These are phyloP conservation scores for Eulemur rubriventer DNA, from an alignment of 2,797 vertebrate genomes.

Conservation along the genomic window DNA sequence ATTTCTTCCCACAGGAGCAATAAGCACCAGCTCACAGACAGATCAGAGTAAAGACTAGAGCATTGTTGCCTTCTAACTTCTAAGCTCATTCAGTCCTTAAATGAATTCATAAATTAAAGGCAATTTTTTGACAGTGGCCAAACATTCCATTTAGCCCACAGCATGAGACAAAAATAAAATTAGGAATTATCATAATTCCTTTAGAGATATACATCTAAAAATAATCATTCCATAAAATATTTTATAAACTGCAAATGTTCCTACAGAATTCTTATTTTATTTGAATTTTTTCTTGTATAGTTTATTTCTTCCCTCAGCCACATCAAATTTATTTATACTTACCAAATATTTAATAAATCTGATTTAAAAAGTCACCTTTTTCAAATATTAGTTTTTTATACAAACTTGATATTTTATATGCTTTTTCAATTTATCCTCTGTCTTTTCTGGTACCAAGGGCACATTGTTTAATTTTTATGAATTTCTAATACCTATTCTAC, in stretches of 20 bases:
- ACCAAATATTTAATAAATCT: not conserved
- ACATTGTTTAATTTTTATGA: not conserved
- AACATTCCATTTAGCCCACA: not conserved
- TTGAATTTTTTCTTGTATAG: not conserved
- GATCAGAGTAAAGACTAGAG: not conserved
- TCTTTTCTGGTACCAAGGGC: not conserved
- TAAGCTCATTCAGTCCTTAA: constrained; percentile 18
- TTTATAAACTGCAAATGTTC: not conserved
- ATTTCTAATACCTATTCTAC: not conserved
- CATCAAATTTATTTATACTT: not conserved
- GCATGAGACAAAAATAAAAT: not conserved
- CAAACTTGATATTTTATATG: not conserved
- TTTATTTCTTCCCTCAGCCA: not conserved
- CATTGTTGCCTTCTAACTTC: not conserved
- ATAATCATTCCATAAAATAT: not conserved
- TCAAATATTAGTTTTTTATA: not conserved
- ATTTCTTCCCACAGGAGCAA: constrained; percentile 4
- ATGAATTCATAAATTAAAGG: constrained; percentile 47
- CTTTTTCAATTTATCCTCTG: not conserved
- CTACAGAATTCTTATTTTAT: not conserved
- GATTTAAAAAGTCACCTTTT: not conserved
- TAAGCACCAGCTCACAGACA: not conserved
- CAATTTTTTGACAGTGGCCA: not conserved
- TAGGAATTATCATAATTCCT: not conserved
- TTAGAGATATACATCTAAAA: not conserved